phyloP scores from a whole-genome alignment of 2,888 invertebrate genomes.

The Chymomyza caudatula region DNA sequence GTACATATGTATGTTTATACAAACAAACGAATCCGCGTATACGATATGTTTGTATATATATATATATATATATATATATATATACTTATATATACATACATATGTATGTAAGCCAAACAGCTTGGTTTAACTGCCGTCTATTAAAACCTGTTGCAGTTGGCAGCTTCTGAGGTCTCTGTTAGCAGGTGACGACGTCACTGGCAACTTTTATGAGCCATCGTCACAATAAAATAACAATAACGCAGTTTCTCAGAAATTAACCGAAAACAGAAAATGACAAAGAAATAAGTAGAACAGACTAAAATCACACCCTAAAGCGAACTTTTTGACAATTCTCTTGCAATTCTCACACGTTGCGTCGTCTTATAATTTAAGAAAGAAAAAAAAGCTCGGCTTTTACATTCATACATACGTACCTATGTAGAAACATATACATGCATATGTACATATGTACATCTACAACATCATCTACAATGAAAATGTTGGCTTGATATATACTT shows the following conservation, averaged over 20 bases:
- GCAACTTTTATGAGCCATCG: not conserved
- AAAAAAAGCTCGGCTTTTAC: conserved; percentile 52
- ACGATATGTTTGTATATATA: not conserved
- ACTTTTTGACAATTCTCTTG: conserved; percentile 45
- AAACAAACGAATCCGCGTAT: too few species aligned
- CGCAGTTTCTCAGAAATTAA: conserved; percentile 50
- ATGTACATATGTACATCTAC: conserved; percentile 6
- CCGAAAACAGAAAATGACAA: conserved; percentile 18
- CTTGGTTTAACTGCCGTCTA: not conserved
- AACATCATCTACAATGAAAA: not conserved
- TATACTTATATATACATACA: too few species aligned
- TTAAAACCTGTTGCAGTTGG: conserved; percentile 45
- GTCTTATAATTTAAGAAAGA: conserved; percentile 63
- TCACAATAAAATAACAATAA: conserved; percentile 43
- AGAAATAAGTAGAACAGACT: conserved; percentile 35
- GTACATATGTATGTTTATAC: too few species aligned
- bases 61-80: not conserved
- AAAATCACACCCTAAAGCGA: conserved; percentile 39
- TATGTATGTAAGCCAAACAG: not conserved
- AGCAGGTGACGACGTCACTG: not conserved
- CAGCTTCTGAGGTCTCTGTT: not conserved
- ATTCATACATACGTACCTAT: not conserved
- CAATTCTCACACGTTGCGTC: conserved; percentile 42
- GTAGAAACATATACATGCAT: conserved; percentile 20
- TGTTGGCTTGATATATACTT: conserved; percentile 56